Percentiles rank a stretch among this genome's conserved stretches.
phyloP scores from a whole-genome alignment of 2,888 invertebrate species.

The Pseudococcus longispinus region DNA sequence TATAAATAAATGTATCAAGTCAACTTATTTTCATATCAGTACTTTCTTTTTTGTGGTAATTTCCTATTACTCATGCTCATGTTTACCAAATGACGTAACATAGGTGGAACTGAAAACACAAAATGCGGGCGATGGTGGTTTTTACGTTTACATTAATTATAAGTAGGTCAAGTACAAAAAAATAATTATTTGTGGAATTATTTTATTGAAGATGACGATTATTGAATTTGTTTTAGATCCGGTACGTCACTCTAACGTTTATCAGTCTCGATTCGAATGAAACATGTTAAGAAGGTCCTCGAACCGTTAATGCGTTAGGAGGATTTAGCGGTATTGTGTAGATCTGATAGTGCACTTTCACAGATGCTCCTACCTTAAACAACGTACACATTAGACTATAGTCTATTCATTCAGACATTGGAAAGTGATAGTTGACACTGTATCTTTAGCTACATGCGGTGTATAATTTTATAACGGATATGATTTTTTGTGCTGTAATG shows the following conservation, averaged over 20 bases:
- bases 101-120: neutral
- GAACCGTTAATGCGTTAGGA: neutral
- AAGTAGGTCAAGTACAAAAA: conserved; percentile 16
- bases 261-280: neutral
- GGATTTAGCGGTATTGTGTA: conserved; percentile 24
- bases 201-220: neutral
- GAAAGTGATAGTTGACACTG: conserved; percentile 42
- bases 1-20: neutral
- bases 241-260: neutral
- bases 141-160: neutral
- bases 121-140: neutral
- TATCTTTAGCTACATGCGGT: neutral
- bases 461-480: conserved; percentile 19
- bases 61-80: neutral
- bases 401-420: conserved; percentile 16
- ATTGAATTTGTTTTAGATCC: neutral
- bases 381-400: neutral
- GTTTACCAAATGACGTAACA: neutral
- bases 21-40: neutral
- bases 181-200: neutral
- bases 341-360: conserved; percentile 15
- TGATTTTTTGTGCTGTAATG: neutral
- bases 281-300: neutral
- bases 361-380: conserved; percentile 16
- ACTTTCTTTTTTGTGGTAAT: neutral